Base-by-base conservation (phyloP, 92 coral and sea anemone genomes). In the Epizoanthus illoricatus region DNA sequence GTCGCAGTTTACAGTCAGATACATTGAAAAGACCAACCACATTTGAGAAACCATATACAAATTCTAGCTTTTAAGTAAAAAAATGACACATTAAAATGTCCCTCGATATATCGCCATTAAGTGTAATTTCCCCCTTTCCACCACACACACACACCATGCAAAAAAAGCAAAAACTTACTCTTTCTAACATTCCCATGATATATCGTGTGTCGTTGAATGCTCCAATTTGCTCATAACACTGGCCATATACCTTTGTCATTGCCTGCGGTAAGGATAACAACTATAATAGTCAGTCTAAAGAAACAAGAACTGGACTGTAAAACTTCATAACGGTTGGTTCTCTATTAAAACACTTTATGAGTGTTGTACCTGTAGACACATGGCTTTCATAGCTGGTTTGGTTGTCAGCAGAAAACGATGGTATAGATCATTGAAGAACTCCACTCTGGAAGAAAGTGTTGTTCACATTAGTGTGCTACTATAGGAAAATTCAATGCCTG, bases 161-260 rank as follows among this genome's bases (percentile, higher is more conserved):
- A 10, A 16, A 23, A 5, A 13, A 23, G 36, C 39, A 67, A 67
- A 17, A 76, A 47, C 86, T 60, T 87, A 96, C 99, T 90, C 91
- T 94, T 57, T 96, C 99, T 24, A 96, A 87, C 99, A 96, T 96
- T 85, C 99, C 99, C 23, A 96, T 90, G 75, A 96, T 96, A 88
- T 96, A 96, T 36, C 97, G 88, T 23, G 99, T 96, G 88, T 96
- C 99, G 67, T 96, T 96, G 71, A 96, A 96, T 5, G 99, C 92
- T 45, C 99, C 99, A 72, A 96, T 96, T 72, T 96, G 94, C 60
- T 96, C 93, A n/a, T 86, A 91, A 62, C 99, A 96, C 75, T 86
- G 92, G 75, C 93, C 88, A 84, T 96, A 96, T 61, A 96, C 99
- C 85, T 96, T 96, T 9, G 98, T 96, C 99, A 96, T 96, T 1